Conservation (phyloP, 2,113 vertebrate species). For the Mionectes macconnelli region DNA sequence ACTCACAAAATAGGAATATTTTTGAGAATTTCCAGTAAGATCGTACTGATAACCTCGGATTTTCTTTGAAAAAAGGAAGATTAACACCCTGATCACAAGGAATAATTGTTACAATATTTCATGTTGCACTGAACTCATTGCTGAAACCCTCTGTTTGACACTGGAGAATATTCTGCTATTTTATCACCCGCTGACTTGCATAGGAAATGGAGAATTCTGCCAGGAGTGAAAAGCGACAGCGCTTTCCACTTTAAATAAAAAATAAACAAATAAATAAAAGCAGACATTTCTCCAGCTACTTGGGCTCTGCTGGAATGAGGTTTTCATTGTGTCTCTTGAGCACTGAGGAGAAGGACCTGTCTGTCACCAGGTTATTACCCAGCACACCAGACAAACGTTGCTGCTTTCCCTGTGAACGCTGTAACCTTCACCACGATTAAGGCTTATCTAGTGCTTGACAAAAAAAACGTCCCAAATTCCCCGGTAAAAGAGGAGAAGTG, state of each 20-base stretch:
- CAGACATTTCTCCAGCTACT: neutral
- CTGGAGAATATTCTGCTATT: constrained; percentile 41
- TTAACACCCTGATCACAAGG: constrained; percentile 17
- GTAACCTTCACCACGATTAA: neutral
- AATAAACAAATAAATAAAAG: neutral
- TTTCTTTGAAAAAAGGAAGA: constrained; percentile 22
- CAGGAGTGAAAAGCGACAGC: neutral
- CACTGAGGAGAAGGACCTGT: neutral
- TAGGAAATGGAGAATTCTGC: neutral
- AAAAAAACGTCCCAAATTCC: neutral
- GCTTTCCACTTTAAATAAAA: neutral
- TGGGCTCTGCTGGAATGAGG: neutral
- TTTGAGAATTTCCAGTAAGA: neutral
- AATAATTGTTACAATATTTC: constrained; percentile 55
- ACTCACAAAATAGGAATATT: neutral
- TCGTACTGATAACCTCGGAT: neutral
- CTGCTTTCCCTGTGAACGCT: neutral
- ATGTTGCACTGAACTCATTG: neutral
- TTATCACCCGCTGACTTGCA: neutral
- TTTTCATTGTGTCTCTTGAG: neutral
- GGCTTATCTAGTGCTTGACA: neutral
- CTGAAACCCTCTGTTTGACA: constrained; percentile 29
- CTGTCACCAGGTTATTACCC: neutral
- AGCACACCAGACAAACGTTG: neutral
- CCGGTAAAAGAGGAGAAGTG: neutral